Percentiles rank a stretch among this genome's conserved stretches.
Conservation (phyloP, 2,797 vertebrate genomes). For the Eospalax fontanierii region DNA sequence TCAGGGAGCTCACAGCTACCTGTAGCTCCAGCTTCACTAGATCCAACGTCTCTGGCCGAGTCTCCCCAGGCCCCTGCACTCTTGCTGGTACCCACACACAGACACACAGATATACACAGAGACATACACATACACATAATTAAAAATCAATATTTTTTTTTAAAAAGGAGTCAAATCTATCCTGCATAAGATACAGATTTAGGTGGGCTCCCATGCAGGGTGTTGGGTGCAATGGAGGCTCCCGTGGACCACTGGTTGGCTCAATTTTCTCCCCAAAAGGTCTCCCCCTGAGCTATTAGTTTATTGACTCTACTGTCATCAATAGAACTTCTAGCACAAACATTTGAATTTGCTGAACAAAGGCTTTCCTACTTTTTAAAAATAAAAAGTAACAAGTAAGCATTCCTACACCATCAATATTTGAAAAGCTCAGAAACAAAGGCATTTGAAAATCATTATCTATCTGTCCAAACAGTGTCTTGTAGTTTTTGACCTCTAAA, state of each 20-base stretch:
- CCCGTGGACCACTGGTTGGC: neutral
- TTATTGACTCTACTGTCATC: neutral
- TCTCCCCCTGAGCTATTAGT: neutral
- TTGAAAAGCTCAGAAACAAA: conserved; percentile 44
- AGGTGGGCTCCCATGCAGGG: accelerated
- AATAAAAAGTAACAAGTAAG: neutral
- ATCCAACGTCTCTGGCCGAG: neutral
- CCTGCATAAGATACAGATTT: neutral
- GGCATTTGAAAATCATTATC: conserved; percentile 29
- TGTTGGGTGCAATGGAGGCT: neutral
- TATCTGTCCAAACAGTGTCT: conserved; percentile 15
- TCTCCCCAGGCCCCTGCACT: neutral
- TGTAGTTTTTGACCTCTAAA: conserved; percentile 40
- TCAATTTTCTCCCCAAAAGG: neutral
- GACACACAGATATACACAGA: neutral
- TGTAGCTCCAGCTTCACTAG: neutral
- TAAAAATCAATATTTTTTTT: too few relatives aligned
- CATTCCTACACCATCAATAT: conserved; percentile 1
- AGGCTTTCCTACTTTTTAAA: neutral
- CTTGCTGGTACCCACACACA: neutral
- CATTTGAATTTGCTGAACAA: neutral
- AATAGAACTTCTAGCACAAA: neutral
- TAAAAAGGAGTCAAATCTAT: too few relatives aligned
- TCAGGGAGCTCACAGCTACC: neutral
- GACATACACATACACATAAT: neutral